These are phyloP conservation scores for Symphodus melops DNA, from an alignment of 2,113 vertebrate genomes.

Conservation along the genomic window DNA sequence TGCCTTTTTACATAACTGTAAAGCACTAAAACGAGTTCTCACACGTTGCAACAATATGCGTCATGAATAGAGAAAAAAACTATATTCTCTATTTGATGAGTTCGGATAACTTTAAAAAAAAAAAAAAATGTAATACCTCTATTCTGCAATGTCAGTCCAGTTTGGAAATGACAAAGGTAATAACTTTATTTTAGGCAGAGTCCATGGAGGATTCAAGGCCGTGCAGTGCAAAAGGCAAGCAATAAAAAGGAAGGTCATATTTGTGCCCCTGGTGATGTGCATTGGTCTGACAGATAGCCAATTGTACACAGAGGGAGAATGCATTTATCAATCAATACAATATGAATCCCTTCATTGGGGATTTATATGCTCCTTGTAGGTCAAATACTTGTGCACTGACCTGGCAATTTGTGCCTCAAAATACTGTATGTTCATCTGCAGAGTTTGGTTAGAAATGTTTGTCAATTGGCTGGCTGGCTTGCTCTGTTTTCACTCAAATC, in stretches of 20 bases:
- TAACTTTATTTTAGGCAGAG: conserved; percentile 46
- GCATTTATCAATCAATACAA: conserved; percentile 83
- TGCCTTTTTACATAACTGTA: conserved; percentile 61
- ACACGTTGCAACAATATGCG: conserved; percentile 51
- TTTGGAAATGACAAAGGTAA: conserved; percentile 53
- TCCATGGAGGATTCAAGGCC: conserved; percentile 44
- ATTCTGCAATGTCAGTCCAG: conserved; percentile 36
- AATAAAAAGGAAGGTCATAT: conserved; percentile 74
- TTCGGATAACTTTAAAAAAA: conserved; percentile 37
- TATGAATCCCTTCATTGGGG: conserved; percentile 65
- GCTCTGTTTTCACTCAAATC: conserved; percentile 41
- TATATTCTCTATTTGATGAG: conserved; percentile 49
- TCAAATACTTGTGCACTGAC: conserved; percentile 76
- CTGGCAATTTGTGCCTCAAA: conserved; percentile 71
- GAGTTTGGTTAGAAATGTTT: conserved; percentile 46
- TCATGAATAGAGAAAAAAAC: conserved; percentile 49
- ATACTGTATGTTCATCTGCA: conserved; percentile 61
- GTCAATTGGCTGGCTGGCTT: conserved; percentile 11
- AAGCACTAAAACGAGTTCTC: conserved; percentile 57
- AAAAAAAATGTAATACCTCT: no score
- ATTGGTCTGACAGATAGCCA: conserved; percentile 80
- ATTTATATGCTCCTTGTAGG: conserved; percentile 74
- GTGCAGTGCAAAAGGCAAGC: conserved; percentile 41
- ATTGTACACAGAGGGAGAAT: conserved; percentile 77
- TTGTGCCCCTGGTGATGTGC: conserved; percentile 72